Percentiles rank a stretch among this genome's conserved stretches.
Evolutionary conservation across 2,888 invertebrate species (phyloP).

Genomic region (Thereva unica): DNA sequence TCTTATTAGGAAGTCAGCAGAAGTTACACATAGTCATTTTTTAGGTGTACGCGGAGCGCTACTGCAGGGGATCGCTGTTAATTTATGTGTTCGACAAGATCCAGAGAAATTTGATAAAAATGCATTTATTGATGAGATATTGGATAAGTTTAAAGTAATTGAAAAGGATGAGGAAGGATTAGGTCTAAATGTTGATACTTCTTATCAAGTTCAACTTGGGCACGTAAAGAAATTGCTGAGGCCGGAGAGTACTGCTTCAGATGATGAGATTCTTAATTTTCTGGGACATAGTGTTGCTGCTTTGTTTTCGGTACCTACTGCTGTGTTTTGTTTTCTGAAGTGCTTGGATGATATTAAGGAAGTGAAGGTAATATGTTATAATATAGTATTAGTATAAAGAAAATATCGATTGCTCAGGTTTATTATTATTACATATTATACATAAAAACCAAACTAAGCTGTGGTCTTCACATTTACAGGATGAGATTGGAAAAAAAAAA

Average conservation of each 20-base stretch:
- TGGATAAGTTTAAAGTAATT: conserved; percentile 61
- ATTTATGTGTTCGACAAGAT: conserved; percentile 60
- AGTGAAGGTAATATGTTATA: conserved; percentile 55
- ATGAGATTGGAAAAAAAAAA: no score
- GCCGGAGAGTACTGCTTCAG: conserved; percentile 55
- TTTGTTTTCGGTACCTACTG: conserved; percentile 72
- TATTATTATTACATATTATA: no score
- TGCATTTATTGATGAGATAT: conserved; percentile 61
- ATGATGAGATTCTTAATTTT: conserved; percentile 60
- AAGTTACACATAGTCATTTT: conserved; percentile 67
- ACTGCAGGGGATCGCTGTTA: conserved; percentile 64
- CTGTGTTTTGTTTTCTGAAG: conserved; percentile 70
- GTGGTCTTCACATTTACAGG: no score
- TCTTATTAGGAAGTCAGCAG: conserved; percentile 60
- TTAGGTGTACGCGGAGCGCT: conserved; percentile 64
- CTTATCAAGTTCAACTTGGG: conserved; percentile 63
- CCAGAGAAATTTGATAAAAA: conserved; percentile 59
- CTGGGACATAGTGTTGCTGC: conserved; percentile 68
- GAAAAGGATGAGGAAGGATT: conserved; percentile 54
- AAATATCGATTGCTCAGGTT: no score
- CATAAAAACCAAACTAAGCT: no score
- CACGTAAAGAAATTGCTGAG: conserved; percentile 60
- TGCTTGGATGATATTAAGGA: conserved; percentile 60
- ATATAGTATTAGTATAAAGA: no score
- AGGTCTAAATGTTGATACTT: conserved; percentile 55